Percentiles rank a stretch among this genome's conserved stretches.
These are phyloP conservation scores for Branchellion lobata DNA, from an alignment of 2,888 invertebrate species.

Conservation along the genomic window DNA sequence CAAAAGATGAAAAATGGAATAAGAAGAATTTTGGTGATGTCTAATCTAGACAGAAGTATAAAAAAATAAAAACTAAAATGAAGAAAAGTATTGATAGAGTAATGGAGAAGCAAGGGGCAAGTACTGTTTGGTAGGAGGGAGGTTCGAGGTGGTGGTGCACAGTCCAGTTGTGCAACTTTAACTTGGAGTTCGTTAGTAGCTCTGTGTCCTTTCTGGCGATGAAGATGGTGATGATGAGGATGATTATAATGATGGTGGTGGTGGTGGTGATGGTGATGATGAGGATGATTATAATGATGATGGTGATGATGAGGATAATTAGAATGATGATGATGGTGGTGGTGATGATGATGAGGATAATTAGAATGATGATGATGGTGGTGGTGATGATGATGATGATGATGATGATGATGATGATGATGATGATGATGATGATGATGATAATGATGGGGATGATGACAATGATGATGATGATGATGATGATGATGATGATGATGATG, in stretches of 20 bases:
- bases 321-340: conserved; percentile 9
- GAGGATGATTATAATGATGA: background rate
- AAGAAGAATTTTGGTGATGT: too few species aligned
- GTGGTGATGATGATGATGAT: background rate
- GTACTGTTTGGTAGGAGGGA: background rate
- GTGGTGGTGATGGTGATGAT: too few species aligned
- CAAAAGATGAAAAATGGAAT: too few species aligned
- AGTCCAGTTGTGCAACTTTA: background rate
- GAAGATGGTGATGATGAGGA: too few species aligned
- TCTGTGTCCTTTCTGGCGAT: background rate
- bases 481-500: conserved; percentile 35
- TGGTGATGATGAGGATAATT: conserved; percentile 11
- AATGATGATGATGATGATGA: conserved; percentile 17
- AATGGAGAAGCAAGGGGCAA: too few species aligned
- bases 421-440: background rate
- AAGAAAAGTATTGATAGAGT: too few species aligned
- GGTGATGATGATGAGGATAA: conserved; percentile 33
- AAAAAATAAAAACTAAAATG: too few species aligned
- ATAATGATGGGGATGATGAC: conserved; percentile 21
- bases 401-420: too few species aligned
- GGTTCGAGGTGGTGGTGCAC: background rate
- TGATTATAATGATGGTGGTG: too few species aligned
- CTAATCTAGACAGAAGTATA: too few species aligned
- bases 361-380: conserved; percentile 17
- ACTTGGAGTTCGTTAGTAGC: background rate